Evolutionary conservation across 1,140 invertebrate genomes (phyloP).

Genomic region (Ganaspis sp.): DNA sequence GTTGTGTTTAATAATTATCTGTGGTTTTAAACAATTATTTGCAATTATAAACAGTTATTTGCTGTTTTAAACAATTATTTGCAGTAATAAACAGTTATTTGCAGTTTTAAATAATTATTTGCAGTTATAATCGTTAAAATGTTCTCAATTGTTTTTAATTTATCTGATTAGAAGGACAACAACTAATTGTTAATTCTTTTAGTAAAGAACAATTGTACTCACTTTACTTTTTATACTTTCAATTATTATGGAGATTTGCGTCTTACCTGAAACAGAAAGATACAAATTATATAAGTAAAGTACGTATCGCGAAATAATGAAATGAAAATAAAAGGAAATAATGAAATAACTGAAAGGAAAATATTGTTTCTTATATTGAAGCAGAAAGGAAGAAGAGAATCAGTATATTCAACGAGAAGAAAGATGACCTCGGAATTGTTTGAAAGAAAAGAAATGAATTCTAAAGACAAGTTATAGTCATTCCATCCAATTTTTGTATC

Average conservation of each 20-base stretch:
- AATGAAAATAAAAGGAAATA: background rate
- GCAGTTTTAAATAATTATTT: too few species aligned
- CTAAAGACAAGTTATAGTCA: conserved; percentile 8
- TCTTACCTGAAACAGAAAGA: background rate
- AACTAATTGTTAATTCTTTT: too few species aligned
- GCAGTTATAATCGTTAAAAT: too few species aligned
- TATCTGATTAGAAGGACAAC: too few species aligned
- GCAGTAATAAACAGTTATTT: too few species aligned
- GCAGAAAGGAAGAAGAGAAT: background rate
- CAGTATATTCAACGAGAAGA: background rate
- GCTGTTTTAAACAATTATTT: too few species aligned
- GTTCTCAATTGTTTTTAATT: too few species aligned
- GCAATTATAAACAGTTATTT: too few species aligned
- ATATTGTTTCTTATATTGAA: background rate
- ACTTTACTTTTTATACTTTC: background rate
- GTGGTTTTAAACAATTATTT: too few species aligned
- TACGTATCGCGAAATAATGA: background rate
- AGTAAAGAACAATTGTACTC: background rate
- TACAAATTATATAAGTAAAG: background rate
- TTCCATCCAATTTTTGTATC: conserved; percentile 11
- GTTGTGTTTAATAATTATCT: too few species aligned
- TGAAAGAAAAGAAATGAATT: conserved; percentile 27
- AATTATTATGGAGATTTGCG: background rate
- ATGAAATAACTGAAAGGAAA: background rate
- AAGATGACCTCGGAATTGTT: conserved; percentile 1